Evolutionary conservation across 2,888 invertebrate genomes (phyloP), one percentile per base, ranked within the genome.

Genomic region (Allacma fusca): DNA sequence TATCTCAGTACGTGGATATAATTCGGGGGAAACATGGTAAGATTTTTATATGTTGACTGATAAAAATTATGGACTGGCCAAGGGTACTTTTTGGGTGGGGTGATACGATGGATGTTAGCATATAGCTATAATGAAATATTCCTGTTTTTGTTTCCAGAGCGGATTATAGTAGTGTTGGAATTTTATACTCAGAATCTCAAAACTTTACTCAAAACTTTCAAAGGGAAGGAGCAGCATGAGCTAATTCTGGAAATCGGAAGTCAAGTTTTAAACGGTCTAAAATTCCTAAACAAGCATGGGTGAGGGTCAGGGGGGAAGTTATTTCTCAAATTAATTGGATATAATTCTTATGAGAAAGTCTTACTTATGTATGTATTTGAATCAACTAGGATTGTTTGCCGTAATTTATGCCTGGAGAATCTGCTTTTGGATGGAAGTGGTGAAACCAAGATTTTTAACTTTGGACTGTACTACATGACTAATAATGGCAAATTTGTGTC

Each of bases 391-490:
- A 81, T 97, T 75, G 91, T 92, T 1, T 93, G 94, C 85, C 91
- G 94, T 82, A 94, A 93, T 86, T 87, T 98, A 78, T 91, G 93
- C 78, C 91, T 93, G 72, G 93, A 94, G 84, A 95, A 95, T 87
- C 92, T 98, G 83, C 88, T 96, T 19, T 86, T 96, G 50, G 92
- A 94, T 85, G 88, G 88, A 65, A 23, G 24, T 21, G 91, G 91
- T 59, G 89, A 91, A 85, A 92, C 94, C 0, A 96, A 97, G 86
- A 87, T 98, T 44, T 95, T 94, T 84, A 95, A 96, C 87, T 97
- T 94, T 89, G 98, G 97, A n/a, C 88, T 97, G 83, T 95, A 93
- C 87, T 91, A 93, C 84, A 95, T 97, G 93, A 96, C 97, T 21
- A 93, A 92, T 83, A 89, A 90, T 85, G 97, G 96, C 19, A 91